Percentiles rank a stretch among this genome's conserved stretches.
Evolutionary conservation across 2,888 invertebrate species (phyloP).

Genomic region (Pristionchus japonicus): DNA sequence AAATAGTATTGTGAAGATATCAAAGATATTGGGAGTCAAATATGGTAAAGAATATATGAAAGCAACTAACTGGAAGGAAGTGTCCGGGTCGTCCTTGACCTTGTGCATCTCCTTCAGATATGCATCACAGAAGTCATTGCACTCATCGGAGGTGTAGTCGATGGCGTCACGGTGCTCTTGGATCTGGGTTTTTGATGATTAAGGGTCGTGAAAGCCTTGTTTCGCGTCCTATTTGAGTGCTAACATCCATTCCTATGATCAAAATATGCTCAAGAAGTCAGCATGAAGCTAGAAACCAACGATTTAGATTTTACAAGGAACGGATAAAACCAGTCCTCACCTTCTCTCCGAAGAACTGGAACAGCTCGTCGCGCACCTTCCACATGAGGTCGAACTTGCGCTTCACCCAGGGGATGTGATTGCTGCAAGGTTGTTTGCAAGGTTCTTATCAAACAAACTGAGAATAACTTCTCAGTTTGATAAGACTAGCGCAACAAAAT

Average conservation of each 20-base stretch:
- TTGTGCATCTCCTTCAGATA: slow-evolving; percentile 46
- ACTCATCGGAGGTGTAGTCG: slow-evolving; percentile 29
- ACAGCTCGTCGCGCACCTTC: slow-evolving; percentile 11
- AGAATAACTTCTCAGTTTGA: too few relatives aligned
- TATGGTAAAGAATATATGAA: neutral
- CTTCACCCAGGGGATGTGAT: neutral
- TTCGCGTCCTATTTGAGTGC: too few relatives aligned
- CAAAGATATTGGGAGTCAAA: too few relatives aligned
- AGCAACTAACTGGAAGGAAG: neutral
- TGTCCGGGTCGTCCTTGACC: neutral
- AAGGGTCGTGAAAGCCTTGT: too few relatives aligned
- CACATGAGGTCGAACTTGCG: neutral
- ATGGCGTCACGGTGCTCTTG: neutral
- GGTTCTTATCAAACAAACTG: too few relatives aligned
- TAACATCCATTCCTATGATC: too few relatives aligned
- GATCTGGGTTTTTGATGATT: neutral
- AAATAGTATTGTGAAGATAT: too few relatives aligned
- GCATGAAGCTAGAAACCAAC: too few relatives aligned
- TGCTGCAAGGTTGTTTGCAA: too few relatives aligned
- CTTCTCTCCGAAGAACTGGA: slow-evolving; percentile 24
- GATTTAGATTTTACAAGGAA: too few relatives aligned
- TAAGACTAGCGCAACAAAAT: too few relatives aligned
- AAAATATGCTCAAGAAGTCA: too few relatives aligned
- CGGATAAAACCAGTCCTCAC: neutral
- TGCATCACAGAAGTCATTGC: slow-evolving; percentile 40